Percentiles rank a stretch among this genome's conserved stretches.
Conservation (phyloP, 2,888 invertebrate species). For the Tetranychus piercei region DNA sequence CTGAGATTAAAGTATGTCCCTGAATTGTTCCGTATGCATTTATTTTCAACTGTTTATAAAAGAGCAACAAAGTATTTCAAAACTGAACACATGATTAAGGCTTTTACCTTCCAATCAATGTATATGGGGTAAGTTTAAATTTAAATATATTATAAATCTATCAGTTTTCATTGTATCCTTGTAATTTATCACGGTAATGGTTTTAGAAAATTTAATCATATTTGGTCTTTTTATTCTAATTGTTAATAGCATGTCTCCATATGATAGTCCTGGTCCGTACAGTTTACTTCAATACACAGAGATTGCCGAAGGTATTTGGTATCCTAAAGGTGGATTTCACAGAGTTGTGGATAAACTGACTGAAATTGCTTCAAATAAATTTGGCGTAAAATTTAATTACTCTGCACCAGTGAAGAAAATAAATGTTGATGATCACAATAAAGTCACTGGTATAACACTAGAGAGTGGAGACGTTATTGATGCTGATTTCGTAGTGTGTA, state of each 20-base stretch:
- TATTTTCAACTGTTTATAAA: neutral
- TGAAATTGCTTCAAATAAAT: slow-evolving; percentile 4
- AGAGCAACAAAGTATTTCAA: slow-evolving; percentile 7
- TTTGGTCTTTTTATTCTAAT: neutral
- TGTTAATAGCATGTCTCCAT: slow-evolving; percentile 6
- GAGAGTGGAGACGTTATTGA: neutral
- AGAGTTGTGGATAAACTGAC: neutral
- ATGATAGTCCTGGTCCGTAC: slow-evolving; percentile 6
- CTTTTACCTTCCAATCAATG: slow-evolving; percentile 11
- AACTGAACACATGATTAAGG: slow-evolving; percentile 7
- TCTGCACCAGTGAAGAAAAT: neutral
- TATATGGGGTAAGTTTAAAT: slow-evolving; percentile 7
- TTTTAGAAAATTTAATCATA: neutral
- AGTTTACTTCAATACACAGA: slow-evolving; percentile 9
- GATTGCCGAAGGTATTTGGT: slow-evolving; percentile 10
- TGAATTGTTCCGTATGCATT: slow-evolving; percentile 9
- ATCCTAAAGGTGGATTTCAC: slow-evolving; percentile 8
- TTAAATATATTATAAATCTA: neutral
- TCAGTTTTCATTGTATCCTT: too few species aligned
- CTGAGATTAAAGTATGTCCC: neutral
- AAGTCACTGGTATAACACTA: neutral
- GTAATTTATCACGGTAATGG: too few species aligned
- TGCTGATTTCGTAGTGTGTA: slow-evolving; percentile 6
- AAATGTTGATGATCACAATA: neutral
- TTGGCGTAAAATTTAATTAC: slow-evolving; percentile 7